These are phyloP conservation scores for Numenius arquata DNA, from an alignment of 2,113 vertebrate species.

Conservation along the genomic window DNA sequence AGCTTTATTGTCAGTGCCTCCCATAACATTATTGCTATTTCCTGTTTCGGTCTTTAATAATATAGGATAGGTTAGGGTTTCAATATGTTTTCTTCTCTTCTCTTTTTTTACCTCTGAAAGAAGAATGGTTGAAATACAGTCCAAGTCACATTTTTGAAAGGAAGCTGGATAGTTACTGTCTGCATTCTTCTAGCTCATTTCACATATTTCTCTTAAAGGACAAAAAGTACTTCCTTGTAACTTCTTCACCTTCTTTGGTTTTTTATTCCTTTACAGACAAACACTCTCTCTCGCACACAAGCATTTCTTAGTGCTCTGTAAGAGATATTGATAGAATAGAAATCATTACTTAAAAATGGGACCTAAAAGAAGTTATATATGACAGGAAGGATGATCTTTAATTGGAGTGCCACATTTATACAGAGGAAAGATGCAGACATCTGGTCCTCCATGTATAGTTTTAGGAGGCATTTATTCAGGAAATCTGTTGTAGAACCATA, in stretches of 20 bases:
- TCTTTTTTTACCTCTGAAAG: not conserved
- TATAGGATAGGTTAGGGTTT: constrained; percentile 44
- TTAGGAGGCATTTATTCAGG: not conserved
- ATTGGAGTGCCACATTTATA: not conserved
- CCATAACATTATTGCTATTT: constrained; percentile 70
- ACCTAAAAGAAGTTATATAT: not conserved
- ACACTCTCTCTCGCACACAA: not conserved
- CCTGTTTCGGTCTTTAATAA: constrained; percentile 69
- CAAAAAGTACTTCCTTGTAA: constrained; percentile 42
- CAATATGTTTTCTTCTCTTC: not conserved
- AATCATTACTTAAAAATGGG: not conserved
- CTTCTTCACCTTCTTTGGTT: constrained; percentile 33
- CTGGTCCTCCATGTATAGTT: not conserved
- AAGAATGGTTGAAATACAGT: constrained; percentile 48
- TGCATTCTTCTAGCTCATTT: constrained; percentile 59
- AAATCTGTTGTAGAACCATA: not conserved
- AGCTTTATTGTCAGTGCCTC: constrained; percentile 59
- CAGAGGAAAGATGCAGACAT: not conserved
- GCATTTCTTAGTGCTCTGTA: not conserved
- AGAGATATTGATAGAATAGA: not conserved
- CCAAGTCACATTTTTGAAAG: constrained; percentile 63
- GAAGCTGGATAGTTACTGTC: constrained; percentile 39
- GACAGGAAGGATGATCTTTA: not conserved
- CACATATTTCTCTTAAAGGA: constrained; percentile 32
- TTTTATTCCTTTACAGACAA: not conserved